Evolutionary conservation across 2,113 vertebrate species (phyloP).

Genomic region (Motacilla alba): DNA sequence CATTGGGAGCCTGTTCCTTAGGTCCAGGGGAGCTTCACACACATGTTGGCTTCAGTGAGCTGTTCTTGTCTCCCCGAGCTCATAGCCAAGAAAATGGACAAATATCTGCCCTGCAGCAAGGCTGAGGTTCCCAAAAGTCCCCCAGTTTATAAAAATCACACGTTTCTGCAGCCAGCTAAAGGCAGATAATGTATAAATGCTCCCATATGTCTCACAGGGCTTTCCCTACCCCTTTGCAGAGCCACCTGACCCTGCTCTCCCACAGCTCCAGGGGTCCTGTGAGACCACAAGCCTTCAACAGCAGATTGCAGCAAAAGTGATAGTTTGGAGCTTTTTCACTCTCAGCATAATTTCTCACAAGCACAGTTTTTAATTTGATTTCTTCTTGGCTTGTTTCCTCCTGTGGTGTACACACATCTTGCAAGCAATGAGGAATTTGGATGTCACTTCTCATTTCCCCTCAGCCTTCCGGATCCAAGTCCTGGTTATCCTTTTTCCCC

Average conservation of each 20-base stretch:
- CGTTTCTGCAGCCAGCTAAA: not conserved
- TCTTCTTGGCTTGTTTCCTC: constrained; percentile 44
- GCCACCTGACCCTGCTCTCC: not conserved
- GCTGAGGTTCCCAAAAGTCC: not conserved
- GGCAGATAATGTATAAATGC: not conserved
- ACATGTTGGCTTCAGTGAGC: not conserved
- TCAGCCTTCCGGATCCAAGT: not conserved
- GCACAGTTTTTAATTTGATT: constrained; percentile 42
- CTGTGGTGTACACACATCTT: constrained; percentile 12
- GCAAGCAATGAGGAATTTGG: constrained; percentile 39
- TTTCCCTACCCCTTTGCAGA: not conserved
- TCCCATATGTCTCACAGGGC: not conserved
- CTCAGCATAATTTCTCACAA: constrained; percentile 30
- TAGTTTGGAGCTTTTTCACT: not conserved
- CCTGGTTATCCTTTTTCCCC: constrained; percentile 25
- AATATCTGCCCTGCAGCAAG: not conserved
- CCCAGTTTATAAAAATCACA: not conserved
- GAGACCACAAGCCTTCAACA: not conserved
- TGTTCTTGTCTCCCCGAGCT: not conserved
- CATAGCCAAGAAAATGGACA: not conserved
- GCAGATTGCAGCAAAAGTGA: not conserved
- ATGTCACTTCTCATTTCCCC: constrained; percentile 56
- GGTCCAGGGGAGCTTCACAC: not conserved
- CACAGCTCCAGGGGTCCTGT: not conserved
- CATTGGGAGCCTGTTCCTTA: not conserved